Evolutionary conservation across 2,797 vertebrate species (phyloP).

Genomic region (Gobio occitaniae): DNA sequence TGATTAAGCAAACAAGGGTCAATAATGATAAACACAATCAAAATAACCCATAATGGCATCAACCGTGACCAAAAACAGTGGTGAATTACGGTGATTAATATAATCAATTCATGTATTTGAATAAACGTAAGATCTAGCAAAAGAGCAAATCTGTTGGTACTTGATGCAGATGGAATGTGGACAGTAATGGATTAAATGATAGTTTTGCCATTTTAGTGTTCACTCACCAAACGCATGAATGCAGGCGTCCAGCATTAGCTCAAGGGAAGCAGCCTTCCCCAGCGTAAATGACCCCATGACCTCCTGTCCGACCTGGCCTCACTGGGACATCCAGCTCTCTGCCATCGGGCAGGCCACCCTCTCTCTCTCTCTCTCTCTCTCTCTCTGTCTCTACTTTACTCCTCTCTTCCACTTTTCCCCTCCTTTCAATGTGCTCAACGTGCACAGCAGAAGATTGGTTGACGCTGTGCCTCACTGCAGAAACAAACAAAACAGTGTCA

Average conservation of each 20-base stretch:
- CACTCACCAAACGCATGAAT: constrained; percentile 89
- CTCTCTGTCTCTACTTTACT: background rate
- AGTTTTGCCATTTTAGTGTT: background rate
- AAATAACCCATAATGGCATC: background rate
- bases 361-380: background rate
- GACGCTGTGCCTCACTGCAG: constrained; percentile 22
- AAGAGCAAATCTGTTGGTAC: background rate
- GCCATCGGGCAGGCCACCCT: constrained; percentile 56
- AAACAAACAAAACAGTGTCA: constrained; percentile 37
- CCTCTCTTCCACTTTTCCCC: background rate
- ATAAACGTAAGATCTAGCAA: background rate
- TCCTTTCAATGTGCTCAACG: constrained; percentile 2
- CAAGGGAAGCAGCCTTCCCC: constrained; percentile 90
- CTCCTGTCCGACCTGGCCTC: constrained; percentile 69
- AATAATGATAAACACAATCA: background rate
- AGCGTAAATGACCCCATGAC: constrained; percentile 90
- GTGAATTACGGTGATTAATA: background rate
- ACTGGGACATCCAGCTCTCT: constrained; percentile 75
- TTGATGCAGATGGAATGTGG: background rate
- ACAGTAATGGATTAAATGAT: background rate
- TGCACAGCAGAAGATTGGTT: constrained; percentile 5
- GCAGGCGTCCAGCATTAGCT: constrained; percentile 87
- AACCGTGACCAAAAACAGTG: background rate
- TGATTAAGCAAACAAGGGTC: background rate
- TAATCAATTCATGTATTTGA: background rate